phyloP scores from a whole-genome alignment of 2,797 vertebrate species.

The Brachymystax lenok region DNA sequence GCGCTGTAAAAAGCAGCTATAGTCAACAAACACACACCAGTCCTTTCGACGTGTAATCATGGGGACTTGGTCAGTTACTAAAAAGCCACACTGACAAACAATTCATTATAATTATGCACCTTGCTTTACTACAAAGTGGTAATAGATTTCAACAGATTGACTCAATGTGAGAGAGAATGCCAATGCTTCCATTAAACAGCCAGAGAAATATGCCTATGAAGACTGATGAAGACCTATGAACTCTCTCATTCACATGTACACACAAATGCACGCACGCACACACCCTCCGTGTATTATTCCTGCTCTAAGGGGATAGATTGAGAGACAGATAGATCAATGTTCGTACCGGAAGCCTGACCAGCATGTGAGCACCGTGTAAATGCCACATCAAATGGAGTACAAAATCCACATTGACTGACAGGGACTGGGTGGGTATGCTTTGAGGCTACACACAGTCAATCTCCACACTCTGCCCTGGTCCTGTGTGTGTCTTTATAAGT shows the following conservation, averaged over 20 bases:
- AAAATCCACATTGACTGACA: too few relatives aligned
- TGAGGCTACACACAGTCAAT: too few relatives aligned
- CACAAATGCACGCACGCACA: background rate
- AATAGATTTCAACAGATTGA: conserved; percentile 23
- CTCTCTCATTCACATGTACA: conserved; percentile 11
- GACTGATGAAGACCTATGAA: background rate
- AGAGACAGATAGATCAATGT: too few relatives aligned
- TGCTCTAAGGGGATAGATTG: too few relatives aligned
- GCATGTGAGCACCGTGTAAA: too few relatives aligned
- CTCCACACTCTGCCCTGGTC: too few relatives aligned
- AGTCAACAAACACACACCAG: conserved; percentile 21
- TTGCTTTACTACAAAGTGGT: conserved; percentile 21
- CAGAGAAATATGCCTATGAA: background rate
- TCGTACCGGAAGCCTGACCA: too few relatives aligned
- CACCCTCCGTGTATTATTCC: too few relatives aligned
- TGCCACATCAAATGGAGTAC: too few relatives aligned
- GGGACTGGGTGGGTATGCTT: background rate
- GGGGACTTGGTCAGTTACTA: conserved; percentile 48
- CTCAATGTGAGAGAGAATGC: background rate
- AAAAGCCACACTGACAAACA: conserved; percentile 41
- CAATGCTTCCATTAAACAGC: background rate
- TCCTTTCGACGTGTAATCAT: conserved; percentile 34
- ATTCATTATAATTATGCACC: conserved; percentile 52
- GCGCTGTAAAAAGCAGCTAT: background rate
- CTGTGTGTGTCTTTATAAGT: too few relatives aligned